Evolutionary conservation across 2,113 vertebrate species (phyloP).

Genomic region (Urocynchramus pylzowi): DNA sequence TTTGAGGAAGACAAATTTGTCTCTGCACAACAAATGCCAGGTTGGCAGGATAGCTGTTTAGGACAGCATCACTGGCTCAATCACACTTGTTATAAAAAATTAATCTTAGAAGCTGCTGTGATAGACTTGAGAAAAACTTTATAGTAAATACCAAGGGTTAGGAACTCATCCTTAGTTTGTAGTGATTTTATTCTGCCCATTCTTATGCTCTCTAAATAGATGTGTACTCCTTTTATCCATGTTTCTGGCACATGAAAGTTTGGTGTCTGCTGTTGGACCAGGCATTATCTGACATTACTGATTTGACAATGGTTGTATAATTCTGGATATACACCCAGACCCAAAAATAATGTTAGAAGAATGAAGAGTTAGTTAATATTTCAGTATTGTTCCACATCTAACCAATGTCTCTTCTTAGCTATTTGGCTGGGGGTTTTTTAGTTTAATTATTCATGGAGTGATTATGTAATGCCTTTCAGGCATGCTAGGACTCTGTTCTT

Average conservation of each 20-base stretch:
- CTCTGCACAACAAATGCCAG: neutral
- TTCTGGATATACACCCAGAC: neutral
- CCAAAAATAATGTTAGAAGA: neutral
- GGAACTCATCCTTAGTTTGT: neutral
- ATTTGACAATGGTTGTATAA: neutral
- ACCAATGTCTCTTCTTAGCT: neutral
- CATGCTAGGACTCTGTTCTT: neutral
- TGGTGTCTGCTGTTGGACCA: neutral
- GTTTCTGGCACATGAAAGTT: neutral
- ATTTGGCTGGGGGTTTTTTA: neutral
- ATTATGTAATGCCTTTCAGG: slow-evolving; percentile 20
- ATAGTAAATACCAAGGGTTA: neutral
- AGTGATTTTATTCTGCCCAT: neutral
- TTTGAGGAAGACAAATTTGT: neutral
- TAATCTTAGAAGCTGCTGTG: neutral
- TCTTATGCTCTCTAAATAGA: neutral
- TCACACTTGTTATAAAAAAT: neutral
- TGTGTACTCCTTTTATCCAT: neutral
- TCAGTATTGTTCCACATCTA: neutral
- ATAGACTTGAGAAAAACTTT: neutral
- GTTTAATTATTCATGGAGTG: neutral
- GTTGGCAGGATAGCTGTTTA: neutral
- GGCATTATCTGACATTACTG: neutral
- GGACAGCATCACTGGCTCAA: neutral
- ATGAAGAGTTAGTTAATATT: neutral